Evolutionary conservation across 2,888 invertebrate genomes (phyloP), one percentile per base, ranked within the genome.

Genomic region (Eretmocerus hayati): DNA sequence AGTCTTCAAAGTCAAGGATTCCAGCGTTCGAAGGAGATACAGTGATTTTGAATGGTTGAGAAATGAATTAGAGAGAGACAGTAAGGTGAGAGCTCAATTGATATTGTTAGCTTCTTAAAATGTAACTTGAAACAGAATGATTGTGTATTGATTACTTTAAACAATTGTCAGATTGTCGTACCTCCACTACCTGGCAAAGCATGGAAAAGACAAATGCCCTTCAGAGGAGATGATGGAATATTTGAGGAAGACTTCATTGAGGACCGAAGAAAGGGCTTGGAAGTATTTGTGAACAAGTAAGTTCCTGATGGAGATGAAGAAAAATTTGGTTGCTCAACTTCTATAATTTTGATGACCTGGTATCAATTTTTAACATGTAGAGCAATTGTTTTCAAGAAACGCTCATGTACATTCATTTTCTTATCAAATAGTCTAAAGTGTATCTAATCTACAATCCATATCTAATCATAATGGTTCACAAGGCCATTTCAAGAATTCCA

Each of bases 31-130:
- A 64, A 81, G 95, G 67, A 83, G 99, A 71, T 99, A 99, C 78
- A 96, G 96, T 75, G 99, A 99, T 75, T 99, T 99, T 75, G 99
- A 99, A 77, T 99, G 99, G 99, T 78, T 99, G 56, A 84, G 97
- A 75, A 94, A 90, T 72, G 99, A 99, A 77, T 75, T 99, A 66
- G 99, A 99, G 77, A 80, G 99, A 72, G 99, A 99, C 72, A 97
- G 96, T 75, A 99, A 99, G 83, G 93, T 91, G 45, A 44, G 59
- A 56, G 16, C 48, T 18, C 16, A 4, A 21, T 2, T n/a, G 11
- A 16, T 16, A 19, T 38, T 22, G 22, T 19, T 21, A 23, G 39
- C 23, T 22, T 44, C 15, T 37, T 40, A 18, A 32, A 35, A 19
- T 42, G n/a, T 39, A 21, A 2, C 32, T 9, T 40, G 20, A 6